These are phyloP conservation scores for Alloscopus bannaensis DNA, from an alignment of 2,888 invertebrate genomes.

Conservation along the genomic window DNA sequence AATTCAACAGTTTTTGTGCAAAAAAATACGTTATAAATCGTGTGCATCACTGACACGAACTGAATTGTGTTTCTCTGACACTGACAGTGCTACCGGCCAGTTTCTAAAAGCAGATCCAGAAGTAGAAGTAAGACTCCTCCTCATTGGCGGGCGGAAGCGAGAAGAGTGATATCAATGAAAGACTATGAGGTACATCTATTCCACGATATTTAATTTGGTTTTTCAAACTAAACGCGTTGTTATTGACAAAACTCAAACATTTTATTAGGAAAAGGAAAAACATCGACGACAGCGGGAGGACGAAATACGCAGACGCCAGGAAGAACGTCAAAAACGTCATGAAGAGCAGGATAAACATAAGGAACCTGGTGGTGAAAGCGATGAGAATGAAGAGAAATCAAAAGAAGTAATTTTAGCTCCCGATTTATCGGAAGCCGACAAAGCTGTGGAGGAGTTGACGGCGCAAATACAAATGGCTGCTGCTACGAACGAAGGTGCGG, in stretches of 20 bases:
- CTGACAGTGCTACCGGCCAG: conserved; percentile 68
- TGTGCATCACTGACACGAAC: no score
- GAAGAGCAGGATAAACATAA: conserved; percentile 75
- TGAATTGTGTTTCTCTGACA: background rate
- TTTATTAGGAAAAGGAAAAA: conserved; percentile 69
- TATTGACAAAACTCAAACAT: background rate
- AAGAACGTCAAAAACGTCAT: conserved; percentile 79
- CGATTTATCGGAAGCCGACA: conserved; percentile 49
- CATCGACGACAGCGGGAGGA: conserved; percentile 79
- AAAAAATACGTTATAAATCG: background rate
- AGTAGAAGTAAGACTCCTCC: conserved; percentile 94
- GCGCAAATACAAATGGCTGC: conserved; percentile 65
- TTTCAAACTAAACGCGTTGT: background rate
- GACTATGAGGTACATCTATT: conserved; percentile 82
- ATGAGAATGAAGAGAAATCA: conserved; percentile 36
- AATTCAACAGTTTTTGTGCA: background rate
- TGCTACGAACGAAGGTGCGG: conserved; percentile 65
- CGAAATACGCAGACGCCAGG: conserved; percentile 78
- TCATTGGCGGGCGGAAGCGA: conserved; percentile 94
- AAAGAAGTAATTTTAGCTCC: conserved; percentile 43
- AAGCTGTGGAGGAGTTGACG: conserved; percentile 61
- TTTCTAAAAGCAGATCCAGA: conserved; percentile 80
- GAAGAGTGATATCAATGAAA: conserved; percentile 87
- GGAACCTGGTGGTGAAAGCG: conserved; percentile 3
- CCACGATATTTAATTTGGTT: background rate